These are phyloP conservation scores for Empidonax traillii DNA, from an alignment of 2,113 vertebrate species.

Conservation along the genomic window DNA sequence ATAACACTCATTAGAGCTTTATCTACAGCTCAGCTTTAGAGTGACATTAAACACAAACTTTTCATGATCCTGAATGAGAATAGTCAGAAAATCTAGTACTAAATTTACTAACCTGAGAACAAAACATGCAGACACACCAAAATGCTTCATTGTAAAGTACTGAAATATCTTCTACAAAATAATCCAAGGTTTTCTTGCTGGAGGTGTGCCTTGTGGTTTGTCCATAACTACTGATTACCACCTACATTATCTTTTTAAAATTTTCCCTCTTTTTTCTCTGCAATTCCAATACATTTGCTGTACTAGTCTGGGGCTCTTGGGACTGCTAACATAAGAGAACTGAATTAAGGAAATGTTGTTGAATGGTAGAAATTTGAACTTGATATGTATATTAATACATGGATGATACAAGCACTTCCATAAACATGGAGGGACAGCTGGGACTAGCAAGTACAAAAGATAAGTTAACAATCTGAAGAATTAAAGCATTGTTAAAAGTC, in stretches of 20 bases:
- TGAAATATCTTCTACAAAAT: not conserved
- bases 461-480: not conserved
- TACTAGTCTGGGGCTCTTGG: not conserved
- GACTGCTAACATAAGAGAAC: not conserved
- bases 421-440: not conserved
- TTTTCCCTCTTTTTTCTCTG: not conserved
- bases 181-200: not conserved
- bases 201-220: not conserved
- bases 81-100: not conserved
- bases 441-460: not conserved
- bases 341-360: not conserved
- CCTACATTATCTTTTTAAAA: not conserved
- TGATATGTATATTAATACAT: not conserved
- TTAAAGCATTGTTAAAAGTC: not conserved
- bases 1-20: not conserved
- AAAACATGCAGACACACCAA: not conserved
- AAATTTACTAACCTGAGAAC: not conserved
- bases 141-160: not conserved
- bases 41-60: not conserved
- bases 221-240: not conserved
- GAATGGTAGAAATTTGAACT: not conserved
- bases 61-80: not conserved
- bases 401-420: not conserved
- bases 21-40: not conserved
- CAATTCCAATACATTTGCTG: not conserved